Evolutionary conservation across 2,888 invertebrate genomes (phyloP).

Genomic region (Phytoseiulus persimilis): DNA sequence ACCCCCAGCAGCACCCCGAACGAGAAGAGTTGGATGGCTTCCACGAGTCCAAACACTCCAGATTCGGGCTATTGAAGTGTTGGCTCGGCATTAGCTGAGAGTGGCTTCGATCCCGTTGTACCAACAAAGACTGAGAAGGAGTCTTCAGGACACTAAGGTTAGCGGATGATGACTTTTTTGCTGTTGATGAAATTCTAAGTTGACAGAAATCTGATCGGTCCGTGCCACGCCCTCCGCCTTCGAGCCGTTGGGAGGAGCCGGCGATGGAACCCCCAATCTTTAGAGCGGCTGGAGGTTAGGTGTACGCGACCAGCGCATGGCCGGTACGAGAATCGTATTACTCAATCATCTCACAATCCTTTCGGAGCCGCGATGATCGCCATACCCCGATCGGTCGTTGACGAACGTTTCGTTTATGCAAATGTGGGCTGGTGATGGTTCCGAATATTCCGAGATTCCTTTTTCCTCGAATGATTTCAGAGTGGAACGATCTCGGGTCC

Average conservation of each 20-base stretch:
- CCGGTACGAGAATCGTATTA: background rate
- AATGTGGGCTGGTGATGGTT: background rate
- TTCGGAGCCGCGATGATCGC: background rate
- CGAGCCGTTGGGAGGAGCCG: background rate
- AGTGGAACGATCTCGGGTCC: background rate
- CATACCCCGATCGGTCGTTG: background rate
- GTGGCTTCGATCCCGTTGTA: background rate
- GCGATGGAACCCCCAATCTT: background rate
- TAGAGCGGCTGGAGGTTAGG: background rate
- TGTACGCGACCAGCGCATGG: background rate
- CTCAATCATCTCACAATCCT: background rate
- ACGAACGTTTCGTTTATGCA: background rate
- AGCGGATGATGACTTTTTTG: background rate
- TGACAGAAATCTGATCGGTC: background rate
- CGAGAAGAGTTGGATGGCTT: background rate
- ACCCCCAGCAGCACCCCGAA: background rate
- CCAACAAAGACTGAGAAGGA: background rate
- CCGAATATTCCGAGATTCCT: background rate
- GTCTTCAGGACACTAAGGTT: background rate
- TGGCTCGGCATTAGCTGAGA: background rate
- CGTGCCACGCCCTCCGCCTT: background rate
- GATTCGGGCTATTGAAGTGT: background rate
- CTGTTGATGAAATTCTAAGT: background rate
- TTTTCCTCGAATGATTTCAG: too few relatives aligned
- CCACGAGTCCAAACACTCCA: background rate